Evolutionary conservation across 1,140 invertebrate genomes (phyloP).

Genomic region (Drosophila chauvacae): DNA sequence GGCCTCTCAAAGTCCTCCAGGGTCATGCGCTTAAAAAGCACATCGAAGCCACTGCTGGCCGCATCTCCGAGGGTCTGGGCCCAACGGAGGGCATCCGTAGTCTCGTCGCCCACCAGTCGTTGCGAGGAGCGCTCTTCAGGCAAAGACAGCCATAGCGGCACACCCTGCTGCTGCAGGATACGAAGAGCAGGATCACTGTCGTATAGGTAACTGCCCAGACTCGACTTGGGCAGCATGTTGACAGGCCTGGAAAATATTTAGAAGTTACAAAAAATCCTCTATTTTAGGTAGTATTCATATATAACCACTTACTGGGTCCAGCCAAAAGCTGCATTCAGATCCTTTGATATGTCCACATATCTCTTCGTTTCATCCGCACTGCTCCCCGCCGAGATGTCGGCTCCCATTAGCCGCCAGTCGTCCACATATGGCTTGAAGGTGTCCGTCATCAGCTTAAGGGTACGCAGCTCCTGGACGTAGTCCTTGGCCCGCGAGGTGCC

Average conservation of each 20-base stretch:
- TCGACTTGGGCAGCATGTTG: slow-evolving; percentile 63
- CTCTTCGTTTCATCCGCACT: slow-evolving; percentile 70
- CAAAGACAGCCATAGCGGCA: slow-evolving; percentile 77
- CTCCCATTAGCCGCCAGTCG: slow-evolving; percentile 76
- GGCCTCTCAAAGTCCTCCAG: slow-evolving; percentile 65
- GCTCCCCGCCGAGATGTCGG: slow-evolving; percentile 79
- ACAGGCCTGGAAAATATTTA: slow-evolving; percentile 36
- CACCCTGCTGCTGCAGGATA: slow-evolving; percentile 55
- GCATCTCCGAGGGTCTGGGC: slow-evolving; percentile 80
- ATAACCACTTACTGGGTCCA: slow-evolving; percentile 80
- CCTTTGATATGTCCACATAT: slow-evolving; percentile 77
- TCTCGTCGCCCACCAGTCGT: slow-evolving; percentile 55
- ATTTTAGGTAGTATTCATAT: not conserved
- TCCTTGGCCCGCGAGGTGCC: slow-evolving; percentile 69
- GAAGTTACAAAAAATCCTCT: too few species aligned
- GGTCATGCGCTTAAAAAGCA: slow-evolving; percentile 70
- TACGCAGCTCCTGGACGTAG: slow-evolving; percentile 75
- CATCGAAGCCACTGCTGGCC: slow-evolving; percentile 78
- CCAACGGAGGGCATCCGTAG: slow-evolving; percentile 73
- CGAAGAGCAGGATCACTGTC: slow-evolving; percentile 73
- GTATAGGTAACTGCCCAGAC: slow-evolving; percentile 67
- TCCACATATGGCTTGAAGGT: slow-evolving; percentile 71
- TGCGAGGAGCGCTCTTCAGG: slow-evolving; percentile 51
- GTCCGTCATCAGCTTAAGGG: slow-evolving; percentile 77
- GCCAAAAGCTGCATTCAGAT: slow-evolving; percentile 74